Evolutionary conservation across 2,113 vertebrate genomes (phyloP).

Genomic region (Carlito syrichta): DNA sequence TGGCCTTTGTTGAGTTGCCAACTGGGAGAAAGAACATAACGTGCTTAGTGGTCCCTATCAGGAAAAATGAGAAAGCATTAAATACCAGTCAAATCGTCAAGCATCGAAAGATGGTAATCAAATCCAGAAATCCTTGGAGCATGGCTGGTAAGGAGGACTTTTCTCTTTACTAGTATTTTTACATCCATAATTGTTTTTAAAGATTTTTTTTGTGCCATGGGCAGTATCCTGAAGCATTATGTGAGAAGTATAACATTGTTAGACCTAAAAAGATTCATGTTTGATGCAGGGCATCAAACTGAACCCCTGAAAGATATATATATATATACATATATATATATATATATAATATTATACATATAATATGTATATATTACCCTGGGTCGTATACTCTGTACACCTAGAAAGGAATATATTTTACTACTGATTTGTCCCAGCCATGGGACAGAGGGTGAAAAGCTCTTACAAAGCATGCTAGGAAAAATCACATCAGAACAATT

Average conservation of each 20-base stretch:
- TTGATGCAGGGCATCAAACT: background rate
- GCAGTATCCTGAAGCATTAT: background rate
- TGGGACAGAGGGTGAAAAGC: background rate
- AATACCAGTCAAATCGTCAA: conserved; percentile 76
- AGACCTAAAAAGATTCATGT: background rate
- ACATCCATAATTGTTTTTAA: conserved; percentile 16
- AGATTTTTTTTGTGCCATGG: conserved; percentile 7
- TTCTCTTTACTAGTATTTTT: conserved; percentile 57
- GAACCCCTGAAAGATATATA: background rate
- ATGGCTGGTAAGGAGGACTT: conserved; percentile 59
- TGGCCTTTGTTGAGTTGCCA: conserved; percentile 85
- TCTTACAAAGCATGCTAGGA: background rate
- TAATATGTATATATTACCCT: no score
- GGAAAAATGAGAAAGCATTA: conserved; percentile 82
- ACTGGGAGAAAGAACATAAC: conserved; percentile 79
- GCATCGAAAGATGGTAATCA: conserved; percentile 75
- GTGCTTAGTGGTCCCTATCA: conserved; percentile 76
- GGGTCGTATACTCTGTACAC: background rate
- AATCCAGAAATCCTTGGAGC: conserved; percentile 73
- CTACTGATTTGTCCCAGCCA: background rate
- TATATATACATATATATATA: no score
- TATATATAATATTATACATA: no score
- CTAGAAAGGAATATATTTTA: background rate
- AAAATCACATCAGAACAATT: background rate
- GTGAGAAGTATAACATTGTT: background rate